Conservation (phyloP, 2,113 vertebrate species). For the Neolamprologus variostigma region DNA sequence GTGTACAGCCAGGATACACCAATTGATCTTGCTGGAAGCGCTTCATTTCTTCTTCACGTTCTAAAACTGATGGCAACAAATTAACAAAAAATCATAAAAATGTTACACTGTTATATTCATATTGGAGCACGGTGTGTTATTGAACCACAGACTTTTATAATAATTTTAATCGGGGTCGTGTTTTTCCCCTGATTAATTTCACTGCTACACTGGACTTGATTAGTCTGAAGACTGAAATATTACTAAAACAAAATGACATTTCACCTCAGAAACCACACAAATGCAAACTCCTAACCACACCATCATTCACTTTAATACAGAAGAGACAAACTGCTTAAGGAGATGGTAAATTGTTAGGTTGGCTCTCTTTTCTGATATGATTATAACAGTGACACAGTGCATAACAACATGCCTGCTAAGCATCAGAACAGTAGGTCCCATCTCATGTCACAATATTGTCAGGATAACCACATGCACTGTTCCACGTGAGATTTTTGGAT, state of each 20-base stretch:
- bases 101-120: not conserved
- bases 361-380: not conserved
- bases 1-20: constrained; percentile 9
- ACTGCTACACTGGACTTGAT: not conserved
- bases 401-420: not conserved
- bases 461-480: constrained; percentile 2
- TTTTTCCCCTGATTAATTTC: not conserved
- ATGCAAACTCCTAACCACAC: not conserved
- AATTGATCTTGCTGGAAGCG: constrained; percentile 31
- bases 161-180: not conserved
- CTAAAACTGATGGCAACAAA: not conserved
- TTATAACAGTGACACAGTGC: not conserved
- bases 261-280: not conserved
- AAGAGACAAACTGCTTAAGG: not conserved
- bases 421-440: not conserved
- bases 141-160: not conserved
- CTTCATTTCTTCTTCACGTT: not conserved
- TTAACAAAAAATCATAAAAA: not conserved
- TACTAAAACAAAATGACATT: not conserved
- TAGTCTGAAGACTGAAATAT: not conserved
- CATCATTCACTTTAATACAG: not conserved
- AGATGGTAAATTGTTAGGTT: not conserved
- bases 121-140: not conserved
- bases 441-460: not conserved
- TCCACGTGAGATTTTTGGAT: not conserved